phyloP scores from a whole-genome alignment of 2,113 vertebrate species.

The Pardalotus punctatus region DNA sequence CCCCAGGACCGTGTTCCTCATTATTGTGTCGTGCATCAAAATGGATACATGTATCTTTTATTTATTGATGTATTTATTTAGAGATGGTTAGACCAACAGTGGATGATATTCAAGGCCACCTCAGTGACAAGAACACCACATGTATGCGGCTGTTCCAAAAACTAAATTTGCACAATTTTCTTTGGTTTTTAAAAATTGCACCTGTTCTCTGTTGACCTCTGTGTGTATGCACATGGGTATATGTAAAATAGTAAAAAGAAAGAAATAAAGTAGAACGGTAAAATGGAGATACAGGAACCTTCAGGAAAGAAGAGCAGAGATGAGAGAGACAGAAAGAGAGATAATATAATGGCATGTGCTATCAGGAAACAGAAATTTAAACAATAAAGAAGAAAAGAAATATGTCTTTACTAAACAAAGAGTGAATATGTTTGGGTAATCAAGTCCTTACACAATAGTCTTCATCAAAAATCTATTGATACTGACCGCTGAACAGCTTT shows the following conservation, averaged over 20 bases:
- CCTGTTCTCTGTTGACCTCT: neutral
- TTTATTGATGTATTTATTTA: neutral
- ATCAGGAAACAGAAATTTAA: constrained; percentile 44
- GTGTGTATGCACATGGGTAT: neutral
- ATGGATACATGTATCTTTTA: neutral
- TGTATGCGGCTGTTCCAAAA: neutral
- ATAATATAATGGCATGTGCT: constrained; percentile 16
- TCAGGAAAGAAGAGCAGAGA: neutral
- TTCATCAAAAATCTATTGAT: constrained; percentile 90
- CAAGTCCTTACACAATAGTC: constrained; percentile 68
- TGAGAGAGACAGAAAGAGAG: neutral
- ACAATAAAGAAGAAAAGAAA: neutral
- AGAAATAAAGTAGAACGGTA: neutral
- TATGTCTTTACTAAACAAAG: neutral
- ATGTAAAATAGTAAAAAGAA: constrained; percentile 18
- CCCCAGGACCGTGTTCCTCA: neutral
- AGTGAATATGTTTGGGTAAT: constrained; percentile 42
- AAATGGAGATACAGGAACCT: neutral
- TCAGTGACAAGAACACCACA: constrained; percentile 18
- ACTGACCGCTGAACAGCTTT: constrained; percentile 99
- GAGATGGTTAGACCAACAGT: neutral
- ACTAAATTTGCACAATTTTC: neutral
- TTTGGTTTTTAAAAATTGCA: constrained; percentile 39
- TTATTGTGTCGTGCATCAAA: neutral
- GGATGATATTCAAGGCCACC: neutral